Evolutionary conservation across 2,888 invertebrate species (phyloP).

Genomic region (Prosopocoilus inquinatus): DNA sequence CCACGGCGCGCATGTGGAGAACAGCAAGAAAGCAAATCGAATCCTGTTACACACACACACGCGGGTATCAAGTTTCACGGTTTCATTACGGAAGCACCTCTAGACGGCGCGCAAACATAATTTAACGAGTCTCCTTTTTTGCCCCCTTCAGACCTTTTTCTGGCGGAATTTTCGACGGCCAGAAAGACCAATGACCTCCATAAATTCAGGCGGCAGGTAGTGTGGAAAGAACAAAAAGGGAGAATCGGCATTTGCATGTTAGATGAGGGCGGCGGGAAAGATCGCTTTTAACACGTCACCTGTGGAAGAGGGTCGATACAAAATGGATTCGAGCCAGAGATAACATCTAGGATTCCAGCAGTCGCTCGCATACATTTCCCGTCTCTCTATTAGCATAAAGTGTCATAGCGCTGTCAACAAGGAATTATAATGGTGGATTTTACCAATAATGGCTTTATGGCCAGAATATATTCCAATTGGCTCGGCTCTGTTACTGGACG

Average conservation of each 20-base stretch:
- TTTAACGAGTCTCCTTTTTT: background rate
- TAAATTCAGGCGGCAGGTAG: constrained; percentile 31
- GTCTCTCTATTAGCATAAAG: constrained; percentile 18
- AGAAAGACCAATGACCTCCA: constrained; percentile 18
- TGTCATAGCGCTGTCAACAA: constrained; percentile 21
- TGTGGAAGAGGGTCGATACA: constrained; percentile 24
- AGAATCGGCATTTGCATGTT: constrained; percentile 33
- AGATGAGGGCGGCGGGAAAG: constrained; percentile 28
- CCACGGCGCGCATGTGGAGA: too few relatives aligned
- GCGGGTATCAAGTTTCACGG: too few relatives aligned
- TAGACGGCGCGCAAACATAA: too few relatives aligned
- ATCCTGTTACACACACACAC: too few relatives aligned
- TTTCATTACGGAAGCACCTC: too few relatives aligned
- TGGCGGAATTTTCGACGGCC: constrained; percentile 16
- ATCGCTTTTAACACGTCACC: constrained; percentile 31
- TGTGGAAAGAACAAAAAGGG: constrained; percentile 27
- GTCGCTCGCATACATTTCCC: constrained; percentile 17
- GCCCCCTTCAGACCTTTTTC: constrained; percentile 5
- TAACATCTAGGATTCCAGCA: constrained; percentile 21
- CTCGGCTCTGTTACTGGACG: constrained; percentile 5
- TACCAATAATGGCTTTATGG: constrained; percentile 18
- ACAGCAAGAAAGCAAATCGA: too few relatives aligned
- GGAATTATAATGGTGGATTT: constrained; percentile 18
- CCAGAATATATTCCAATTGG: constrained; percentile 15
- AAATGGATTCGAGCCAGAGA: constrained; percentile 20